phyloP scores from a whole-genome alignment of 2,113 vertebrate species.

The Oophaga pumilio region DNA sequence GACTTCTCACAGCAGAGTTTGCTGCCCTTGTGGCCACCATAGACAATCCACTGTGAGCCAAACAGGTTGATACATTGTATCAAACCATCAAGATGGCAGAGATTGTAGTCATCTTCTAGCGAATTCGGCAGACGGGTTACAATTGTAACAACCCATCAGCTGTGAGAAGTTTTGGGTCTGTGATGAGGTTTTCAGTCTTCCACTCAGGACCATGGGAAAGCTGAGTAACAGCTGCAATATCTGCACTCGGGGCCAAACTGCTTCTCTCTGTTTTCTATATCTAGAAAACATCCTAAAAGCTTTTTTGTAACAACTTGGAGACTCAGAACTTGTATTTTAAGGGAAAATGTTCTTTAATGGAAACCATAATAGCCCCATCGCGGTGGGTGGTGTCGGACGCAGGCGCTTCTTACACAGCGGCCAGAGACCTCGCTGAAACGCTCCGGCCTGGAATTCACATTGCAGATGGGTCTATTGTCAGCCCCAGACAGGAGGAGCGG shows the following conservation, averaged over 20 bases:
- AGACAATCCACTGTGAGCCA: neutral
- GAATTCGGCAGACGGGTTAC: neutral
- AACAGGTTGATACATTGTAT: neutral
- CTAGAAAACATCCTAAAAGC: neutral
- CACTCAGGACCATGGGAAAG: neutral
- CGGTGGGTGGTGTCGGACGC: neutral
- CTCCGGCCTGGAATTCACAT: neutral
- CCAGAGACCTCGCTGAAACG: neutral
- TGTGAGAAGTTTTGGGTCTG: neutral
- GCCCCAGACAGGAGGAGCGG: neutral
- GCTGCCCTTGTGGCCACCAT: neutral
- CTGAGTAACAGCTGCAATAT: neutral
- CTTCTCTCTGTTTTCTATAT: too few species aligned
- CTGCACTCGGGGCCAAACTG: neutral
- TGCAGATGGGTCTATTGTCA: slow-evolving; percentile 9
- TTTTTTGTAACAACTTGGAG: neutral
- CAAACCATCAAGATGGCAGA: neutral
- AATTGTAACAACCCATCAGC: neutral
- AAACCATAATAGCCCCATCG: neutral
- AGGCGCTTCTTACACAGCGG: too few species aligned
- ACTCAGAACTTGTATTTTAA: neutral
- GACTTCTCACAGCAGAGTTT: neutral
- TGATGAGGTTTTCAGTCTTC: neutral
- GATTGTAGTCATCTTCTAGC: too few species aligned
- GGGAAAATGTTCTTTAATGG: neutral